phyloP scores from a whole-genome alignment of 1,140 invertebrate species.

The Halesus radiatus region DNA sequence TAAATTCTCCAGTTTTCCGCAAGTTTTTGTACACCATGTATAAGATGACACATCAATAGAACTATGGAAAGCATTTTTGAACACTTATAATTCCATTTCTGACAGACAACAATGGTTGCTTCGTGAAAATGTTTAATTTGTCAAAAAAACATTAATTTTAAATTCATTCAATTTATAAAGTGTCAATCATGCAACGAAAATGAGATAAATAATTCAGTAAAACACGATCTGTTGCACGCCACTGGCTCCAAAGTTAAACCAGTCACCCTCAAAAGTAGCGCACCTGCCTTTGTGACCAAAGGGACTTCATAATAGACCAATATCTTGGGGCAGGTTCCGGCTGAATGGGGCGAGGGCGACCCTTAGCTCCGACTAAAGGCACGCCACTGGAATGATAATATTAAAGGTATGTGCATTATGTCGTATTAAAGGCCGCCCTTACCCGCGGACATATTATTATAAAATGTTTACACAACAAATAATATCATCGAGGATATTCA shows the following conservation, averaged over 20 bases:
- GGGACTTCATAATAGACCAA: constrained; percentile 57
- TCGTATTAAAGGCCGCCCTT: constrained; percentile 40
- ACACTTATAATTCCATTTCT: no score
- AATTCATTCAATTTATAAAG: no score
- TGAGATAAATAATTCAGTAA: no score
- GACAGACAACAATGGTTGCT: no score
- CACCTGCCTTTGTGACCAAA: constrained; percentile 57
- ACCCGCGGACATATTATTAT: constrained; percentile 46
- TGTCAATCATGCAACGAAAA: no score
- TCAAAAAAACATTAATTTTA: no score
- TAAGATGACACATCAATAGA: no score
- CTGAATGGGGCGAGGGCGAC: constrained; percentile 7
- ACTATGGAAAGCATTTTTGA: no score
- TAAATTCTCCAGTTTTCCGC: no score
- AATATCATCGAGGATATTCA: constrained; percentile 37
- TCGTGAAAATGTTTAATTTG: no score
- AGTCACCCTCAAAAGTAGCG: constrained; percentile 24
- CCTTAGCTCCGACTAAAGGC: neutral
- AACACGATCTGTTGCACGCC: constrained; percentile 30
- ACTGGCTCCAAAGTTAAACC: constrained; percentile 32
- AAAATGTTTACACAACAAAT: constrained; percentile 54
- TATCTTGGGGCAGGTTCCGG: constrained; percentile 49
- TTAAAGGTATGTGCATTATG: constrained; percentile 8
- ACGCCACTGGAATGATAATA: constrained; percentile 15
- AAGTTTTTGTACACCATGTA: no score